Evolutionary conservation across 2,797 vertebrate species (phyloP).

Genomic region (Sebastolobus alascanus): DNA sequence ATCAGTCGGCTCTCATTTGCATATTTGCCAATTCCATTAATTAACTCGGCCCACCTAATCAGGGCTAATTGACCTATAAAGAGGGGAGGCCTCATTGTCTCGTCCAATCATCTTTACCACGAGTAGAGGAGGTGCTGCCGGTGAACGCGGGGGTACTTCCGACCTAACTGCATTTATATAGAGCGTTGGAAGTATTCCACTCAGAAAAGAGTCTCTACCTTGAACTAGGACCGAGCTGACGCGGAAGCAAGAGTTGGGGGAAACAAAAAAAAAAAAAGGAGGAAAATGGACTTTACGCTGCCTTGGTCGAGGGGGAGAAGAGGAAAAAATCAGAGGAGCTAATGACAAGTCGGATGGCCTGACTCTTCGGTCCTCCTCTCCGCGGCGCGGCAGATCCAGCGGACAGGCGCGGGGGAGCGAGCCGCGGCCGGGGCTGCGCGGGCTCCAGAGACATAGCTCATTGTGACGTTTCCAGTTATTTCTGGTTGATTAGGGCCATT

Average conservation of each 20-base stretch:
- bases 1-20: constrained; percentile 83
- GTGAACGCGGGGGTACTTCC: constrained; percentile 80
- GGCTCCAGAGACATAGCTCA: constrained; percentile 97
- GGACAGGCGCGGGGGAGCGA: constrained; percentile 62
- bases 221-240: constrained; percentile 47
- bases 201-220: constrained; percentile 36
- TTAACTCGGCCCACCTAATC: constrained; percentile 92
- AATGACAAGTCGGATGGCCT: constrained; percentile 86
- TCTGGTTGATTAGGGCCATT: constrained; percentile 99
- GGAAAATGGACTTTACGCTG: constrained; percentile 85
- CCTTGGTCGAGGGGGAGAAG: constrained; percentile 57
- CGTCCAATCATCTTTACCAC: constrained; percentile 89
- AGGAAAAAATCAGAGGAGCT: constrained; percentile 87
- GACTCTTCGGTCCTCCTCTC: constrained; percentile 56
- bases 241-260: constrained; percentile 30
- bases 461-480: constrained; percentile 99
- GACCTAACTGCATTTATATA: constrained; percentile 76
- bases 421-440: constrained; percentile 42
- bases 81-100: constrained; percentile 89
- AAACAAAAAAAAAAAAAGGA: constrained; percentile 28
- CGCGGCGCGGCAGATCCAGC: constrained; percentile 53
- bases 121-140: constrained; percentile 72
- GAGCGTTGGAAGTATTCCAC: constrained; percentile 61
- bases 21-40: constrained; percentile 89
- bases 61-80: constrained; percentile 95